These are phyloP conservation scores for Ormyrus nitidulus DNA, from an alignment of 2,888 invertebrate species.

Conservation along the genomic window DNA sequence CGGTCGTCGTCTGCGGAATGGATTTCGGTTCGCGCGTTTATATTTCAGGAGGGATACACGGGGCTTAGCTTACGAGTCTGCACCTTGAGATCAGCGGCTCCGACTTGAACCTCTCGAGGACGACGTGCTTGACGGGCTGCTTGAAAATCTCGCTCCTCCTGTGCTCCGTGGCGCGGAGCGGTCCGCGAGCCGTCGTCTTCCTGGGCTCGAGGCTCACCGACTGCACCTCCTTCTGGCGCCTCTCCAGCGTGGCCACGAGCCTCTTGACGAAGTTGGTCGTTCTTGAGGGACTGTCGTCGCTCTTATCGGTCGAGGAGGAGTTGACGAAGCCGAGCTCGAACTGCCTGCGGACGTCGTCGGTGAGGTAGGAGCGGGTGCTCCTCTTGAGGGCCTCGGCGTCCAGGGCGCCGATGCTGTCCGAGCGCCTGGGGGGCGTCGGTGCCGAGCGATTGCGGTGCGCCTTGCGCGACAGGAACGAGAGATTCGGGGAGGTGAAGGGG, in stretches of 20 bases:
- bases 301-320: background rate
- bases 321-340: conserved; percentile 36
- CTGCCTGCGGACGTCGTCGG: conserved; percentile 36
- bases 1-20: background rate
- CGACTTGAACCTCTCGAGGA: too few relatives aligned
- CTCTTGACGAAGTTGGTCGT: conserved; percentile 59
- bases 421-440: background rate
- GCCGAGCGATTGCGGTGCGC: background rate
- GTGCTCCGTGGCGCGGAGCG: background rate
- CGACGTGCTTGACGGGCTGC: too few relatives aligned
- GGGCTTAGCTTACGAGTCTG: too few relatives aligned
- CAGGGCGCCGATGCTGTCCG: background rate
- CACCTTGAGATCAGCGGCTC: too few relatives aligned
- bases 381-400: conserved; percentile 5
- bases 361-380: conserved; percentile 39
- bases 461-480: conserved; percentile 2
- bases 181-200: background rate
- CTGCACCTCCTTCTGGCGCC: conserved; percentile 31
- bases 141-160: background rate
- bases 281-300: conserved; percentile 3
- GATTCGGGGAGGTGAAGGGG: background rate
- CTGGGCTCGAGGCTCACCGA: background rate
- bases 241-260: conserved; percentile 59
- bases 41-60: too few relatives aligned
- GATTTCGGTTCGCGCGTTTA: too few relatives aligned